Percentiles rank a stretch among this genome's conserved stretches.
These are phyloP conservation scores for Limnephilus lunatus DNA, from an alignment of 2,888 invertebrate genomes.

Conservation along the genomic window DNA sequence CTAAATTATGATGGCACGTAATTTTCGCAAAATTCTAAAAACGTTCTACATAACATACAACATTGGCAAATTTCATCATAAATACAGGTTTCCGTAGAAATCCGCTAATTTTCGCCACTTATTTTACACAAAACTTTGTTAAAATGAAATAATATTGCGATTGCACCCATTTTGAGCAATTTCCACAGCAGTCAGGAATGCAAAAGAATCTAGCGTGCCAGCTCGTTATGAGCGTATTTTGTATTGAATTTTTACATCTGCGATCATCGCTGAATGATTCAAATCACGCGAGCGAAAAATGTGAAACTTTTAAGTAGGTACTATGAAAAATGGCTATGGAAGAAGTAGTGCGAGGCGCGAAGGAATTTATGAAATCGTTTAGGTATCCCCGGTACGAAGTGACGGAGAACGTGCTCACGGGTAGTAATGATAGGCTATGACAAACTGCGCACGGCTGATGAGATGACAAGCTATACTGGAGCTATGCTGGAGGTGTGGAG, in stretches of 20 bases:
- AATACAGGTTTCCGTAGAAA: background rate
- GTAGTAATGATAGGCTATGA: background rate
- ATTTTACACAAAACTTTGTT: background rate
- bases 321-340: conserved; percentile 44
- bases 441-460: background rate
- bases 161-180: background rate
- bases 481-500: background rate
- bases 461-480: background rate
- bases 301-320: conserved; percentile 50
- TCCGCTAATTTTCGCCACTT: background rate
- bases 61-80: background rate
- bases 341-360: conserved; percentile 51
- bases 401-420: background rate
- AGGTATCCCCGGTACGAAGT: conserved; percentile 19
- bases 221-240: conserved; percentile 6
- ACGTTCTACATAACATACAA: background rate
- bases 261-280: conserved; percentile 45
- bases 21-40: background rate
- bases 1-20: background rate
- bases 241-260: conserved; percentile 12
- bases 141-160: background rate
- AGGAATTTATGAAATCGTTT: conserved; percentile 61
- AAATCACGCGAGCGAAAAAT: conserved; percentile 53
- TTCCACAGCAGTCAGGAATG: background rate
- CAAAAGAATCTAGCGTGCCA: conserved; percentile 4